These are phyloP conservation scores for Masnerella sp. DNA, from an alignment of 2,888 invertebrate genomes.

Conservation along the genomic window DNA sequence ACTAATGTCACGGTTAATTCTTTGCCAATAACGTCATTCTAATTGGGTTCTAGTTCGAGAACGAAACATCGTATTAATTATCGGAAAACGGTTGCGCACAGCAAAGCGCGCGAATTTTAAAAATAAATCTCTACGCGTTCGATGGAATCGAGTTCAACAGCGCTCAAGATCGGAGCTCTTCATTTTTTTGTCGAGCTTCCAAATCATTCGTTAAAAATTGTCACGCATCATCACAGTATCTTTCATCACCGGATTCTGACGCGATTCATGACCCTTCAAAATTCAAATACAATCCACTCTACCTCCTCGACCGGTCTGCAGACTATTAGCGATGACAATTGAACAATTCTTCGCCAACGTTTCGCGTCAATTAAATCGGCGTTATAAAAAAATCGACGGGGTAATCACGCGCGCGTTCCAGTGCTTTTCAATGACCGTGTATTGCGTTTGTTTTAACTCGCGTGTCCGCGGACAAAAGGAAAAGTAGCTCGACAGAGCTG, in stretches of 20 bases:
- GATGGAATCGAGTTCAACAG: too few species aligned
- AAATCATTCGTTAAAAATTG: slow-evolving; percentile 33
- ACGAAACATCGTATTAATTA: neutral
- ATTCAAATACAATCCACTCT: slow-evolving; percentile 45
- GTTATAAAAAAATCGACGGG: slow-evolving; percentile 19
- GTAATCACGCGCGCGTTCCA: slow-evolving; percentile 19
- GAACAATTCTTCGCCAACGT: slow-evolving; percentile 39
- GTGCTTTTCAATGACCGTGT: slow-evolving; percentile 5
- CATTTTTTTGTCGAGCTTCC: slow-evolving; percentile 5
- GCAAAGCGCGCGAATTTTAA: too few species aligned
- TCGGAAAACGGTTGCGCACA: too few species aligned
- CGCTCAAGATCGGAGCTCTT: neutral
- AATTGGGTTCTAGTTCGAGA: neutral
- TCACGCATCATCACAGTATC: slow-evolving; percentile 15
- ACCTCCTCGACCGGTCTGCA: slow-evolving; percentile 12
- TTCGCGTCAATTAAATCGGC: slow-evolving; percentile 46
- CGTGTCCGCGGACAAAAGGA: neutral
- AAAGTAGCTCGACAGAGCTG: slow-evolving; percentile 8
- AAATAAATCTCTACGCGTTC: too few species aligned
- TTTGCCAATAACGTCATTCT: slow-evolving; percentile 2
- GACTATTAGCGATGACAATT: slow-evolving; percentile 45
- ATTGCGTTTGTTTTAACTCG: slow-evolving; percentile 19
- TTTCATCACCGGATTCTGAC: slow-evolving; percentile 27
- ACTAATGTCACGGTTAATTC: slow-evolving; percentile 32
- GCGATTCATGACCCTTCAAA: slow-evolving; percentile 29